These are phyloP conservation scores for Theocolax elegans DNA, from an alignment of 1,140 invertebrate species.

Conservation along the genomic window DNA sequence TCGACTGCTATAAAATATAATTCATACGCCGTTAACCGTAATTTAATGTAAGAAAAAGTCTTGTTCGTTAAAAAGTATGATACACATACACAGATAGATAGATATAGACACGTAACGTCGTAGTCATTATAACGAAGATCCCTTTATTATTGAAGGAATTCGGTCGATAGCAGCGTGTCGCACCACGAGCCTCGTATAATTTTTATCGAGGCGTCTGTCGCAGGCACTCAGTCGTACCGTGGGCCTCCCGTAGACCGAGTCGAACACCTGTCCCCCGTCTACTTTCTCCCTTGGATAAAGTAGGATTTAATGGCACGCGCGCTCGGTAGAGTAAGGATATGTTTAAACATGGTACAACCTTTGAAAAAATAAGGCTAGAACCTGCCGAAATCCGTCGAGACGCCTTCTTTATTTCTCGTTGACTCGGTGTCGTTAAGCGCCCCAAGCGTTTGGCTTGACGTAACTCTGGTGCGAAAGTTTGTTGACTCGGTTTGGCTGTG, in stretches of 20 bases:
- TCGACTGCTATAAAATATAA: constrained; percentile 31
- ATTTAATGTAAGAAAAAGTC: constrained; percentile 30
- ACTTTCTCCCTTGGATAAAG: constrained; percentile 23
- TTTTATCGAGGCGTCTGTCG: constrained; percentile 37
- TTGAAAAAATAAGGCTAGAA: not conserved
- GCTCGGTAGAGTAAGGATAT: too few relatives aligned
- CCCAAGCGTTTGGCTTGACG: too few relatives aligned
- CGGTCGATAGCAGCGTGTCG: not conserved
- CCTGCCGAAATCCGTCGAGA: not conserved
- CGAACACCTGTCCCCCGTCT: constrained; percentile 32
- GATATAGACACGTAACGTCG: too few relatives aligned
- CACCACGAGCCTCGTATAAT: constrained; percentile 24
- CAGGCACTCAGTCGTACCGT: constrained; percentile 22
- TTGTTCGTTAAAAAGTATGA: constrained; percentile 30
- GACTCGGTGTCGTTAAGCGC: not conserved
- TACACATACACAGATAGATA: not conserved
- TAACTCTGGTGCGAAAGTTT: not conserved
- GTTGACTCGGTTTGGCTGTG: not conserved
- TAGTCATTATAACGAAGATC: constrained; percentile 14
- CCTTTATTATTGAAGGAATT: constrained; percentile 36
- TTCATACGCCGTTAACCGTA: constrained; percentile 4
- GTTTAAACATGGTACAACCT: too few relatives aligned
- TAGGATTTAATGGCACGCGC: constrained; percentile 27
- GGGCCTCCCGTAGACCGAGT: not conserved
- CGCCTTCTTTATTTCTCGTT: constrained; percentile 26